Evolutionary conservation across 2,113 vertebrate species (phyloP).

Genomic region (Conger conger): DNA sequence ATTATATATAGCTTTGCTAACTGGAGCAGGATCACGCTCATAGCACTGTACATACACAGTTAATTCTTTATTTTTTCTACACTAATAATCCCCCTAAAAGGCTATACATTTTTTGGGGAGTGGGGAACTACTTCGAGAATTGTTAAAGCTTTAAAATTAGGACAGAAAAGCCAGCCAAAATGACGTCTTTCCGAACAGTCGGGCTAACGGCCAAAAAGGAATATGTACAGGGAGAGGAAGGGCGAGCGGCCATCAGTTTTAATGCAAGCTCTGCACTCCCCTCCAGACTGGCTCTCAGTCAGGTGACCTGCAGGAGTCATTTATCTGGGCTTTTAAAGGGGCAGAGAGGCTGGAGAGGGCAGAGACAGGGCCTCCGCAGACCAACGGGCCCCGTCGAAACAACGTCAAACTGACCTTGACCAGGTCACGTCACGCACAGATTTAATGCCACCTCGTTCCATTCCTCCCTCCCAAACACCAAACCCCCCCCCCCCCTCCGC

Average conservation of each 20-base stretch:
- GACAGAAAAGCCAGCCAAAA: conserved; percentile 44
- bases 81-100: conserved; percentile 2
- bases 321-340: conserved; percentile 33
- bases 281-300: conserved; percentile 17
- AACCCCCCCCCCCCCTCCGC: background rate
- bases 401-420: conserved; percentile 39
- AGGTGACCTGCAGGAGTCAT: conserved; percentile 30
- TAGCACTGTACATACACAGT: background rate
- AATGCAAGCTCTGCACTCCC: conserved; percentile 36
- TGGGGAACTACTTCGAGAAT: conserved; percentile 25
- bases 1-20: background rate
- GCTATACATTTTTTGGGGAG: conserved; percentile 10
- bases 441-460: conserved; percentile 29
- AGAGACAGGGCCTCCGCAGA: background rate
- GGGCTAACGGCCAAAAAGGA: conserved; percentile 48
- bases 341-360: conserved; percentile 6
- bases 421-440: conserved; percentile 26
- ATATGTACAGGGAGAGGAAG: conserved; percentile 44
- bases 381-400: conserved; percentile 32
- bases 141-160: conserved; percentile 46
- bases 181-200: conserved; percentile 44
- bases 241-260: conserved; percentile 48
- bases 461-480: conserved; percentile 22
- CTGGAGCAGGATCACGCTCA: background rate
- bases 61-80: conserved; percentile 11